A percentile compares a stretch with the other conserved stretches of the same genome.
phyloP scores from a whole-genome alignment of 2,888 invertebrate species.

The Clanis bilineata region DNA sequence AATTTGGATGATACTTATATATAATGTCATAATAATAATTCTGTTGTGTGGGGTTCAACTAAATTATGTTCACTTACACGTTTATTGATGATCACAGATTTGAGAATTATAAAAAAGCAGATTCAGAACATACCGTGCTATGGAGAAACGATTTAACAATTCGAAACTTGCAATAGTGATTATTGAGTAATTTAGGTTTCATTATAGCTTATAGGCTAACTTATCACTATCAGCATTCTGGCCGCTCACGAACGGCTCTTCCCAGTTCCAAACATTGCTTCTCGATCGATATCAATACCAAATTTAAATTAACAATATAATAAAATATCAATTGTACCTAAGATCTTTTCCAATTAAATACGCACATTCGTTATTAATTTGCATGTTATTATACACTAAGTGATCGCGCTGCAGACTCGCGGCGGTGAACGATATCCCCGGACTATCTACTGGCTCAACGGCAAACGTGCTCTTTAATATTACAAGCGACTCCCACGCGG shows the following conservation, averaged over 20 bases:
- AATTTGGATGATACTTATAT: slow-evolving; percentile 50
- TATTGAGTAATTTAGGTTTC: slow-evolving; percentile 80
- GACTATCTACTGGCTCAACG: slow-evolving; percentile 54
- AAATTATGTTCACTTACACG: slow-evolving; percentile 75
- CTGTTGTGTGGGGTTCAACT: slow-evolving; percentile 64
- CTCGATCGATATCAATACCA: slow-evolving; percentile 77
- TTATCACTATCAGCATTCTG: slow-evolving; percentile 75
- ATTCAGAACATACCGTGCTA: slow-evolving; percentile 80
- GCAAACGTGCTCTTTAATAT: slow-evolving; percentile 38
- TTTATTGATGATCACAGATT: slow-evolving; percentile 81
- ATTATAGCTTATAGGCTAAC: slow-evolving; percentile 78
- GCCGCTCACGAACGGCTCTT: slow-evolving; percentile 62
- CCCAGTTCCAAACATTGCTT: slow-evolving; percentile 75
- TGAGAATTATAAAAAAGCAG: slow-evolving; percentile 80
- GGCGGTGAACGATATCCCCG: slow-evolving; percentile 4
- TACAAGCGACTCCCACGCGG: slow-evolving; percentile 30
- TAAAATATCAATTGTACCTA: slow-evolving; percentile 82
- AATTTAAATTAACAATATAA: slow-evolving; percentile 81
- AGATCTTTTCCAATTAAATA: slow-evolving; percentile 79
- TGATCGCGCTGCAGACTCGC: slow-evolving; percentile 34
- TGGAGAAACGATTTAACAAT: slow-evolving; percentile 76
- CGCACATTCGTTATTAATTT: slow-evolving; percentile 69
- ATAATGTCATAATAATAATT: slow-evolving; percentile 52
- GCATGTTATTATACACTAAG: slow-evolving; percentile 67
- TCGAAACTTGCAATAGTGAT: slow-evolving; percentile 79